Evolutionary conservation across 2,888 invertebrate genomes (phyloP).

Genomic region (Chelonus formosanus): DNA sequence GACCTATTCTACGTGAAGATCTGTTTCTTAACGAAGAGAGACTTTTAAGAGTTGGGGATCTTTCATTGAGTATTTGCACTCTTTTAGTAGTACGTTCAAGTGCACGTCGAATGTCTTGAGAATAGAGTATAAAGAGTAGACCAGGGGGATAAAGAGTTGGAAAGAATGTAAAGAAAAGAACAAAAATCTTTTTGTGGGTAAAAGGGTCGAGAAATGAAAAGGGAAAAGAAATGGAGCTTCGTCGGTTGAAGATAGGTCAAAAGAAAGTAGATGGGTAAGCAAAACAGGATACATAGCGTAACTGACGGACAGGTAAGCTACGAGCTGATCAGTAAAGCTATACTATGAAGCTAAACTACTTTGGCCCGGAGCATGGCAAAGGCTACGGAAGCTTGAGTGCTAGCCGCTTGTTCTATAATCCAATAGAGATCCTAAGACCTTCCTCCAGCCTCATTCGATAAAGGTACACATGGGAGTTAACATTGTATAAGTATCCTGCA

Average conservation of each 20-base stretch:
- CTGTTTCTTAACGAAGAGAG: not conserved
- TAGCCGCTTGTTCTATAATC: conserved; percentile 57
- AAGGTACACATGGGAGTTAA: conserved; percentile 40
- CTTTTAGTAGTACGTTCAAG: conserved; percentile 28
- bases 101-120: conserved; percentile 12
- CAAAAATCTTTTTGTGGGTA: not conserved
- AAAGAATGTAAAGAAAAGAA: conserved; percentile 12
- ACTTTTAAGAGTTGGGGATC: conserved; percentile 22
- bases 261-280: conserved; percentile 26
- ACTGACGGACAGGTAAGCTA: conserved; percentile 53
- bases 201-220: conserved; percentile 8
- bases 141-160: not conserved
- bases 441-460: conserved; percentile 40
- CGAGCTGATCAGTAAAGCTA: conserved; percentile 51
- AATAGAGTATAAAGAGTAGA: not conserved
- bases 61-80: conserved; percentile 28
- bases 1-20: conserved; percentile 12
- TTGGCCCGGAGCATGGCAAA: conserved; percentile 46
- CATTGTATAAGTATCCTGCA: conserved; percentile 32
- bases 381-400: conserved; percentile 53
- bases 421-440: conserved; percentile 56
- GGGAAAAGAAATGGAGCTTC: conserved; percentile 8
- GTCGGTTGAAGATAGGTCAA: not conserved
- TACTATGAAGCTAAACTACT: conserved; percentile 55
- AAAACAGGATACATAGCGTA: conserved; percentile 48